Conservation (phyloP, 2,113 vertebrate genomes). For the Chlorodrepanis virens region DNA sequence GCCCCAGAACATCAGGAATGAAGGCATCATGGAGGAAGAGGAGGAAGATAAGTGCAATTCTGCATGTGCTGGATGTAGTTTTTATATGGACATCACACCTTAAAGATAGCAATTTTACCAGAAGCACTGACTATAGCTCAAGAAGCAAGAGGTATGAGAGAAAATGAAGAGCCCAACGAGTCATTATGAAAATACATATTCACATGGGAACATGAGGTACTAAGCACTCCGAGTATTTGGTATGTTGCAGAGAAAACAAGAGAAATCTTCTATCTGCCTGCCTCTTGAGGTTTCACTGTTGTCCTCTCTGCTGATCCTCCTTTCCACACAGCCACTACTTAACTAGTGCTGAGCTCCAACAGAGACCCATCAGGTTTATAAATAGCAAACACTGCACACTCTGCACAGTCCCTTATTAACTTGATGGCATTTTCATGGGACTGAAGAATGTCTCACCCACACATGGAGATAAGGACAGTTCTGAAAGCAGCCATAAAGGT, state of each 20-base stretch:
- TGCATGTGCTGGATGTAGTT: not conserved
- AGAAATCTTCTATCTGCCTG: not conserved
- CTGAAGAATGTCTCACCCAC: constrained; percentile 30
- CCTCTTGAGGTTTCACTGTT: not conserved
- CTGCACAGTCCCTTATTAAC: not conserved
- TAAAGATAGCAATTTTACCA: not conserved
- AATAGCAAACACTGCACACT: not conserved
- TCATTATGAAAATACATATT: not conserved
- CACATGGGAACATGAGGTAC: not conserved
- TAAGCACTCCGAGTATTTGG: not conserved
- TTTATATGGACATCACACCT: not conserved
- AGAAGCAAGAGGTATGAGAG: not conserved
- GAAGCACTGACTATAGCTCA: not conserved
- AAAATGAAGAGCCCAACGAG: not conserved
- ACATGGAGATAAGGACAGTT: not conserved
- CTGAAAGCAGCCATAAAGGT: not conserved
- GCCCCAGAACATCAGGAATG: not conserved
- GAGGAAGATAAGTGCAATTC: not conserved
- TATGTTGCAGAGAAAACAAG: not conserved
- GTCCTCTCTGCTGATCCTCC: not conserved
- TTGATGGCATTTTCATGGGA: not conserved
- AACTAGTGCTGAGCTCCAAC: not conserved
- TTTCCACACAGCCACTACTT: not conserved
- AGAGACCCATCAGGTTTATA: not conserved
- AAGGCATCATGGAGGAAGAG: not conserved